Base-by-base conservation (phyloP, 23 tunicate species). In the Halocynthia aurantium region DNA sequence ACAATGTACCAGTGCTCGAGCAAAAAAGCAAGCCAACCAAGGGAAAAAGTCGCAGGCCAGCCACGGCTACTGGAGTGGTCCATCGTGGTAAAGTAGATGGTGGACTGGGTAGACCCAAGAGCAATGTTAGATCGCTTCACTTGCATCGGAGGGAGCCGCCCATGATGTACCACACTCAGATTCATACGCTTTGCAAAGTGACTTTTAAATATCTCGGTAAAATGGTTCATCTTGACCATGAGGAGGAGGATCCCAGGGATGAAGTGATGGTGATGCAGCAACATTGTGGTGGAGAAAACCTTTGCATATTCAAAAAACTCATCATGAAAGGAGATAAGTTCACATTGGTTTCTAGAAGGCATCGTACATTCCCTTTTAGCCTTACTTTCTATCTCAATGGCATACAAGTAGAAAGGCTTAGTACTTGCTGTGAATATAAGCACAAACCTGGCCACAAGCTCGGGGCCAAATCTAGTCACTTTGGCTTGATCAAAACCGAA, bases 211-310 rank as follows among this genome's bases (percentile, higher is more conserved):
- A 86, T 64, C 74, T 96, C 52, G 99, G 99, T 7, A 93, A 84
- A 44, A 80, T 90, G 64, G 89, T 85, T 0, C 75, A 89, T 17
- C 67, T 91, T 7, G 99, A 96, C 66, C 67, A 86, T 58, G 99
- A 91, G 55, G 83, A 69, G 54, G 88, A 86, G 56, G 99, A 96
- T 51, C 96, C 93, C 1, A 65, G 91, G 21, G 99, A 96, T 83
- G 96, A 89, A 58, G 80, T 96, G 31, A 57, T 83, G 10, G 89
- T 92, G 7, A 69, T 79, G 72, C 99, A 96, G 76, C 99, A 96
- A 69, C 99, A 96, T 57, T 86, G 93, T 83, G 99, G 99, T 12
- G 99, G 99, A 31, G 99, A 93, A 81, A 96, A 87, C 58, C 81
- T 96, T 5, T 78, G 95, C 62, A 83, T 96, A 51, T 96, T 85